A percentile compares a stretch with the other conserved stretches of the same genome.
These are phyloP conservation scores for Serranus cabrilla DNA, from an alignment of 2,797 vertebrate species.

Conservation along the genomic window DNA sequence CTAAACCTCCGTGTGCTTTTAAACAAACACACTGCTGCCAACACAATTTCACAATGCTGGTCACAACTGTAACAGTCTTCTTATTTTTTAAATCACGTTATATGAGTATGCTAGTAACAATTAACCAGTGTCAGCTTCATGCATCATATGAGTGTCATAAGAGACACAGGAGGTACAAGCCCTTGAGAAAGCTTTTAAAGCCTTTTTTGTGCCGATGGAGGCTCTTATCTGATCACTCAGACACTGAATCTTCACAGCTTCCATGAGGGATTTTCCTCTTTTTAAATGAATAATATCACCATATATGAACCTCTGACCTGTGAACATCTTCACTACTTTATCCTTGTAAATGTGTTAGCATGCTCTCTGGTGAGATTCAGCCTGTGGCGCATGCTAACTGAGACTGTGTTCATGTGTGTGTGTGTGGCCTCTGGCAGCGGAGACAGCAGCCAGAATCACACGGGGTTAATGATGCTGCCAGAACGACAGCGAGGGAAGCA, in stretches of 20 bases:
- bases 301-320: background rate
- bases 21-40: background rate
- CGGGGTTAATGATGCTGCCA: conserved; percentile 67
- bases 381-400: conserved; percentile 10
- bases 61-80: background rate
- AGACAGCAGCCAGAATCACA: conserved; percentile 13
- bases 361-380: background rate
- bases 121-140: conserved; percentile 15
- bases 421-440: background rate
- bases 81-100: background rate
- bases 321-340: conserved; percentile 13
- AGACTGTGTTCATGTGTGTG: conserved; percentile 12
- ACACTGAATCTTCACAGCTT: conserved; percentile 13
- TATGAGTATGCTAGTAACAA: conserved; percentile 25
- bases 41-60: background rate
- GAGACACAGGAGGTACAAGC: conserved; percentile 20
- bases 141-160: conserved; percentile 58
- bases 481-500: background rate
- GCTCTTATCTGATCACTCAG: conserved; percentile 45
- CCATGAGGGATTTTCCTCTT: conserved; percentile 16
- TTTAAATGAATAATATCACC: conserved; percentile 28
- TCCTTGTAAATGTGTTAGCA: background rate
- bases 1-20: background rate
- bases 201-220: conserved; percentile 36
- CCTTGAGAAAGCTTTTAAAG: conserved; percentile 27